Percentiles rank a stretch among this genome's conserved stretches.
Conservation (phyloP, 2,113 vertebrate species). For the Leiothrix lutea region DNA sequence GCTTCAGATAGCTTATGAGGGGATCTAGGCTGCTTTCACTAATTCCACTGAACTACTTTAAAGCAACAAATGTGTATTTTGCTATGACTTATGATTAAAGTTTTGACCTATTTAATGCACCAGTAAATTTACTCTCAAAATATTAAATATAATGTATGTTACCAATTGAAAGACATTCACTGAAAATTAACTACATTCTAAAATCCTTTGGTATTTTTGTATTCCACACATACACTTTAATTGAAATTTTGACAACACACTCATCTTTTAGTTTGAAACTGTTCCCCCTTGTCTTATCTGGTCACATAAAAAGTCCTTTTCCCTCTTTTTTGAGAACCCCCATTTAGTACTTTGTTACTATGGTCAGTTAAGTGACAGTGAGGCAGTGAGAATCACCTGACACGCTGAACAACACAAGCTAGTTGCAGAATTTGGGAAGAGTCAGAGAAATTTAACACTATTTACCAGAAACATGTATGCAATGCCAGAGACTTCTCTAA, state of each 20-base stretch:
- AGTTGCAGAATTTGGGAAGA: neutral
- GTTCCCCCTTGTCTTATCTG: neutral
- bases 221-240: neutral
- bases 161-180: neutral
- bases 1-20: conserved; percentile 70
- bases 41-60: conserved; percentile 70
- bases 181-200: neutral
- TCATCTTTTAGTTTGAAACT: neutral
- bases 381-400: neutral
- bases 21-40: conserved; percentile 69
- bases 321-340: neutral
- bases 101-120: conserved; percentile 59
- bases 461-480: neutral
- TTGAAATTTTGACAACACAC: neutral
- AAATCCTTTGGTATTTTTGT: neutral
- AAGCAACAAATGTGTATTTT: conserved; percentile 58
- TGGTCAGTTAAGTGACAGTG: neutral
- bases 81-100: conserved; percentile 64
- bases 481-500: neutral
- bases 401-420: neutral
- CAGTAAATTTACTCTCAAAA: neutral
- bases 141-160: neutral
- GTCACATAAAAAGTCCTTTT: neutral
- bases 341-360: neutral
- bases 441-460: neutral